Evolutionary conservation across 2,113 vertebrate species (phyloP), one percentile per base, ranked within the genome.

Genomic region (Grallaria varia): DNA sequence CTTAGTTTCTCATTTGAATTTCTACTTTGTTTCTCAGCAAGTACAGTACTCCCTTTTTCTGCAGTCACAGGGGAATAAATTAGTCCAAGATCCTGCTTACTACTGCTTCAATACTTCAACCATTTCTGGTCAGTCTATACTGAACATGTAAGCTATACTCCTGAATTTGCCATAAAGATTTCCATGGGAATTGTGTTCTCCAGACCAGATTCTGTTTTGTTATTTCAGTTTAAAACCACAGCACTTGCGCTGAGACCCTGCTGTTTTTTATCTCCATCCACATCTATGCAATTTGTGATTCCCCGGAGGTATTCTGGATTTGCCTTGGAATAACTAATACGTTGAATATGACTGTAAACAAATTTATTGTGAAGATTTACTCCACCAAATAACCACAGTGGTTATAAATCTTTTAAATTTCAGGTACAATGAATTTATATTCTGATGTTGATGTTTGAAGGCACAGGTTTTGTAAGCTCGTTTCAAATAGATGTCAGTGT

Each of bases 121-220:
- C 16, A 60, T 90, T 97, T 93, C 63, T 87, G 39, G 77, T 93
- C 63, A 88, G 50, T 50, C 82, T 88, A 59, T 83, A 83, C 45
- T 94, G 85, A 56, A 83, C 67, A 59, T 85, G 90, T 83, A 95
- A 97, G 50, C 45, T 85, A 83, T 69, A 93, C 40, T 31, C 63
- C 81, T 94, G 84, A 91, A 93, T 89, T 58, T 89, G 50, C 85
- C 75, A 72, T 90, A 73, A 87, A 89, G 58, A 77, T 80, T 96
- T 95, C 42, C 59, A 67, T 55, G 91, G 87, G 68, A 91, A 55
- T 85, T 88, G 39, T 80, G 27, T 49, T 94, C 59, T 83, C 55
- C 72, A 85, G 55, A 74, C 33, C 81, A 87, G 31, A 93, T 63
- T 80, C 19, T 77, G 24, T 72, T 93, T 85, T 80, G 42, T 76